phyloP scores from a whole-genome alignment of 1,140 invertebrate species.

The Pteromalus puparum region DNA sequence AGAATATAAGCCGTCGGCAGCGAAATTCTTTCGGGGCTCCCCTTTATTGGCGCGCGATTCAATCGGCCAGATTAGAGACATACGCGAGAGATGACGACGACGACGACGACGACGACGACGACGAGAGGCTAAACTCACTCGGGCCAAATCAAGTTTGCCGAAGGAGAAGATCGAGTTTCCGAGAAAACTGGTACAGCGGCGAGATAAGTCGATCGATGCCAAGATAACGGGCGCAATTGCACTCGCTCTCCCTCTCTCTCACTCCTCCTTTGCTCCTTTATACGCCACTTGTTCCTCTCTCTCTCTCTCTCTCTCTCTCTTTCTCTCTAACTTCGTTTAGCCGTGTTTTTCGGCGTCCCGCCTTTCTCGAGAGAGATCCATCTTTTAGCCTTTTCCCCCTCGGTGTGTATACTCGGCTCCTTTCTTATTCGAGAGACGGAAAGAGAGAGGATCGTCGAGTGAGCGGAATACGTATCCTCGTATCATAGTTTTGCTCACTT shows the following conservation, averaged over 20 bases:
- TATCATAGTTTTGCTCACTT: not conserved
- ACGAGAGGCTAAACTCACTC: slow-evolving; percentile 37
- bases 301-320: not conserved
- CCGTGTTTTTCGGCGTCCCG: not conserved
- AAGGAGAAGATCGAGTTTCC: slow-evolving; percentile 34
- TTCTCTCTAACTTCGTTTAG: not conserved
- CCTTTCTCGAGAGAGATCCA: not conserved
- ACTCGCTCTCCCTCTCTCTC: not conserved
- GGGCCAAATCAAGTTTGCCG: slow-evolving; percentile 41
- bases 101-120: not conserved
- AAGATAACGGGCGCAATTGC: slow-evolving; percentile 43
- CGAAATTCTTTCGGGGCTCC: not conserved
- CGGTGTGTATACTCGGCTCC: not conserved
- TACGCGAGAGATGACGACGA: slow-evolving; percentile 31
- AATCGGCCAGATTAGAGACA: slow-evolving; percentile 40
- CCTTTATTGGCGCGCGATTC: slow-evolving; percentile 23
- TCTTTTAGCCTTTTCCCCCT: not conserved
- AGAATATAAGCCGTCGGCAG: not conserved
- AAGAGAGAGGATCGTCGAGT: too few relatives aligned
- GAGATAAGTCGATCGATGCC: slow-evolving; percentile 40
- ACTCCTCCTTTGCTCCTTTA: not conserved
- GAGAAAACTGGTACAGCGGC: slow-evolving; percentile 34
- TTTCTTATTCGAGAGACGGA: slow-evolving; percentile 4
- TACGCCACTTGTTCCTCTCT: not conserved
- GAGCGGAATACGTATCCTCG: not conserved